phyloP scores from a whole-genome alignment of 2,113 vertebrate species.

The Sceloporus undulatus region DNA sequence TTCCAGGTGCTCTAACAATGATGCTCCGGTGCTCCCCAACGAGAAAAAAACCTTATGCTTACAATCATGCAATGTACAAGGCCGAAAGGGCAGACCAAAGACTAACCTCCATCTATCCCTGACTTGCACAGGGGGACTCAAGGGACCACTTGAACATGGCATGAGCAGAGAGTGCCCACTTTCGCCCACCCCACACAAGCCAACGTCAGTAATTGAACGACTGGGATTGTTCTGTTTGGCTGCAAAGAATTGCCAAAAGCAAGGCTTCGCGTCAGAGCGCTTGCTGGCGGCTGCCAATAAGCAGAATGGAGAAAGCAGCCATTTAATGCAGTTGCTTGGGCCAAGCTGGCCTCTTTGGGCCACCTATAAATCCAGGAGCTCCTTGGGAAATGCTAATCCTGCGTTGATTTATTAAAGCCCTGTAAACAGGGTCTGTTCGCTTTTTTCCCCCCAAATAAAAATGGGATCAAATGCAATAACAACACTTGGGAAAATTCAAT shows the following conservation, averaged over 20 bases:
- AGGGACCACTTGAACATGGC: background rate
- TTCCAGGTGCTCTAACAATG: background rate
- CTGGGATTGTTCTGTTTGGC: background rate
- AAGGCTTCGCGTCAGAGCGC: background rate
- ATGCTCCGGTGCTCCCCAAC: too few relatives aligned
- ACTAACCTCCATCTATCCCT: background rate
- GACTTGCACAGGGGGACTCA: background rate
- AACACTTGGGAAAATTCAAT: background rate
- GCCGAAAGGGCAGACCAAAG: background rate
- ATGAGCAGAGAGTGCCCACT: background rate
- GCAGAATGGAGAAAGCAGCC: background rate
- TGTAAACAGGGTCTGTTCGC: background rate
- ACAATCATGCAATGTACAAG: too few relatives aligned
- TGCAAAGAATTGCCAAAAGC: background rate
- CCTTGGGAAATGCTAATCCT: background rate
- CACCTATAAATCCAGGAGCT: background rate
- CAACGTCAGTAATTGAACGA: constrained; percentile 17
- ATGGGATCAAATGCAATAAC: too few relatives aligned
- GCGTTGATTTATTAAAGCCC: background rate
- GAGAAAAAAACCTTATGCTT: background rate
- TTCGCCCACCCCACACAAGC: background rate
- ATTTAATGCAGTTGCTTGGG: background rate
- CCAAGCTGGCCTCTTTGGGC: background rate
- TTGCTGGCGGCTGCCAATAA: constrained; percentile 21
- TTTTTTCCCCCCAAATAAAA: background rate